These are phyloP conservation scores for Thelaira solivaga DNA, from an alignment of 2,888 invertebrate species.

Conservation along the genomic window DNA sequence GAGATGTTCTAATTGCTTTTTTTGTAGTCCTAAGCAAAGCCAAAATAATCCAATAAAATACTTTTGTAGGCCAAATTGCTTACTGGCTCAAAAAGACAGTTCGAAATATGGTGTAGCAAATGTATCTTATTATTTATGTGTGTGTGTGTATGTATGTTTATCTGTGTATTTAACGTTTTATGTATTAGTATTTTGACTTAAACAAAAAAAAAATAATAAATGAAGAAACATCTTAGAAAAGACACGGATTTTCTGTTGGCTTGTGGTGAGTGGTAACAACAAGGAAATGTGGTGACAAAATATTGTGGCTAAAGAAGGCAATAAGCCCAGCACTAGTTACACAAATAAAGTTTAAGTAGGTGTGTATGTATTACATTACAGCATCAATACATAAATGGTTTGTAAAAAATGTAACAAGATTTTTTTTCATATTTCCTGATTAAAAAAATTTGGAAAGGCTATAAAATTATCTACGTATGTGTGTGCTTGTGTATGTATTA, in stretches of 20 bases:
- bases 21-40: no score
- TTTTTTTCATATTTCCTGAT: no score
- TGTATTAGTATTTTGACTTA: slow-evolving; percentile 20
- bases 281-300: slow-evolving; percentile 37
- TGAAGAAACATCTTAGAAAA: slow-evolving; percentile 21
- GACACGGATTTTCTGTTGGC: slow-evolving; percentile 1
- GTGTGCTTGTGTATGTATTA: background rate
- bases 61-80: slow-evolving; percentile 19
- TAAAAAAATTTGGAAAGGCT: no score
- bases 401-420: no score
- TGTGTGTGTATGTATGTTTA: background rate
- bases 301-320: slow-evolving; percentile 22
- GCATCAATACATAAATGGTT: slow-evolving; percentile 12
- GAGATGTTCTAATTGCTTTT: no score
- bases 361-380: slow-evolving; percentile 28
- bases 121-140: no score
- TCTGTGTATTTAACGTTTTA: background rate
- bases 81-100: background rate
- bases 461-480: no score
- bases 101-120: no score
- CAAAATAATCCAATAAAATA: no score
- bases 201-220: slow-evolving; percentile 9
- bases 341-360: background rate
- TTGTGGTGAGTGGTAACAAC: background rate
- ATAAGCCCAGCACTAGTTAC: background rate